phyloP scores from a whole-genome alignment of 2,888 invertebrate genomes.

The Pyrrhia umbra region DNA sequence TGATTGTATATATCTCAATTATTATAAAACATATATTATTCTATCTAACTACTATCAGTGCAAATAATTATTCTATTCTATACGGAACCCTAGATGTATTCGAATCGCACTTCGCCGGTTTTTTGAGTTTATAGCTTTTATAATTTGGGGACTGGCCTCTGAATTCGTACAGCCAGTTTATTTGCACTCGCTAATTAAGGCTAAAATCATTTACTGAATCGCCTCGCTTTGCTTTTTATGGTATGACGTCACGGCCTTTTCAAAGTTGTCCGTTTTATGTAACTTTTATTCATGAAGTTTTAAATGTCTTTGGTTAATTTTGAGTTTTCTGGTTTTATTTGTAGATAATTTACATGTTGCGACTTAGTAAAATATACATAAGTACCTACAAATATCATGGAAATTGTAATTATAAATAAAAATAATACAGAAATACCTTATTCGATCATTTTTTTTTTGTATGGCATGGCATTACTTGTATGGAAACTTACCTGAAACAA shows the following conservation, averaged over 20 bases:
- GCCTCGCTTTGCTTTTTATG: conserved; percentile 25
- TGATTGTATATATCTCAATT: too few species aligned
- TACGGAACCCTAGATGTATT: neutral
- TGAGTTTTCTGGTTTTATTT: neutral
- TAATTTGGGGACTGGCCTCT: conserved; percentile 45
- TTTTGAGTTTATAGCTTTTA: conserved; percentile 49
- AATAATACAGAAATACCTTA: too few species aligned
- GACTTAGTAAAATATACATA: too few species aligned
- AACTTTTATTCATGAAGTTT: neutral
- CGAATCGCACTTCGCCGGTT: neutral
- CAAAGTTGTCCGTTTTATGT: neutral
- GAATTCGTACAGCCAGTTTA: conserved; percentile 44
- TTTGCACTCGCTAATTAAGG: conserved; percentile 48
- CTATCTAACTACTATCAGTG: conserved; percentile 24
- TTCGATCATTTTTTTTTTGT: too few species aligned
- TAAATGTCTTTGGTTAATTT: neutral
- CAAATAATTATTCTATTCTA: neutral
- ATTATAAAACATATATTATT: too few species aligned
- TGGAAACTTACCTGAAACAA: too few species aligned
- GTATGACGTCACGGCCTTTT: conserved; percentile 19
- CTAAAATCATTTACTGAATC: conserved; percentile 33
- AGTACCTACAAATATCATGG: too few species aligned
- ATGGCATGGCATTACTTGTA: too few species aligned
- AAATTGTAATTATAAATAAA: too few species aligned
- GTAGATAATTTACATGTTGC: neutral